Percentiles rank a stretch among this genome's conserved stretches.
Conservation (phyloP, 2,797 vertebrate genomes). For the Falco cherrug region DNA sequence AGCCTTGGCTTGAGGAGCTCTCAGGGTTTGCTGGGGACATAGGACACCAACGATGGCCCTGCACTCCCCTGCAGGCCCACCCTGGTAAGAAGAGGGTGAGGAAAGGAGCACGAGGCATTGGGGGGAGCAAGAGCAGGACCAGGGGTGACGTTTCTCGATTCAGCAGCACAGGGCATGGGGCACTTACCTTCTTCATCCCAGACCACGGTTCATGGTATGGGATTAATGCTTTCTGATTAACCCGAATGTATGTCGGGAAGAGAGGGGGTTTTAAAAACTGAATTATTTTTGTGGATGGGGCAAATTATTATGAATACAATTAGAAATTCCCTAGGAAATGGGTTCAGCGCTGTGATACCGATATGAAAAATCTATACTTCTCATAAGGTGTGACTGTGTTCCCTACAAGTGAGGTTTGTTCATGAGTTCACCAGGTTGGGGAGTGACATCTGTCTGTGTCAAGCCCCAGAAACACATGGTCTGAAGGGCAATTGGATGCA, state of each 20-base stretch:
- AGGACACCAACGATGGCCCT: not conserved
- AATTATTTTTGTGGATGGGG: not conserved
- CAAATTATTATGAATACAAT: not conserved
- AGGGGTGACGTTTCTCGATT: not conserved
- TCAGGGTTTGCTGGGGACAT: rapidly evolving
- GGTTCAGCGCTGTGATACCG: not conserved
- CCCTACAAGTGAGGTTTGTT: too few relatives aligned
- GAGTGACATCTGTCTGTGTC: not conserved
- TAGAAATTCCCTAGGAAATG: not conserved
- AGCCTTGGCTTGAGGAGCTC: not conserved
- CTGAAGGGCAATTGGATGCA: not conserved
- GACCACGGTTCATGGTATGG: not conserved
- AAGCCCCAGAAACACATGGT: not conserved
- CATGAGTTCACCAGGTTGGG: not conserved
- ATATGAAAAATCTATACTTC: not conserved
- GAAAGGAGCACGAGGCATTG: rapidly evolving
- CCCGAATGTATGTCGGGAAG: not conserved
- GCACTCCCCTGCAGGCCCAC: too few relatives aligned
- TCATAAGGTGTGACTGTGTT: not conserved
- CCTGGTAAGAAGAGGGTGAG: not conserved
- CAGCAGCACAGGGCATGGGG: not conserved
- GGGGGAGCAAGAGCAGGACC: not conserved
- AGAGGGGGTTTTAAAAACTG: too few relatives aligned
- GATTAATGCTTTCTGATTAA: too few relatives aligned
- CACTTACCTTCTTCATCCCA: too few relatives aligned